Conservation (phyloP, 2,113 vertebrate species). For the Fregetta grallaria region DNA sequence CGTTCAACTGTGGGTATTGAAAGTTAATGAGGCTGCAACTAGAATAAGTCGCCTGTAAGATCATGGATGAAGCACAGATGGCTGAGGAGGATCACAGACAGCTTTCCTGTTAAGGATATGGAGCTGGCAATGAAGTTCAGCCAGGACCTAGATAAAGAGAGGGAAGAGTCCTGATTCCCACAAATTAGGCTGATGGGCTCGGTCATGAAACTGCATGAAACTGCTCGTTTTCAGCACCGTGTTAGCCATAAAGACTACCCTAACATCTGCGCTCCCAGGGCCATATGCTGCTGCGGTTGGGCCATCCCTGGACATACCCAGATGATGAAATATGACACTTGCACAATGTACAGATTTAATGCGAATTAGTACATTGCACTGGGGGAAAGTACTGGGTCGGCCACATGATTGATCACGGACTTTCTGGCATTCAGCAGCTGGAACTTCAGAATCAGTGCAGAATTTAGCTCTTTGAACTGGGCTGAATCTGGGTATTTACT, state of each 20-base stretch:
- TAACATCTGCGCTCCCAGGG: too few relatives aligned
- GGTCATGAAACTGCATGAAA: background rate
- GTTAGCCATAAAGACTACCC: rapidly evolving
- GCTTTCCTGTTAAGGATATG: background rate
- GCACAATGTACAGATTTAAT: background rate
- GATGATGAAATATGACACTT: background rate
- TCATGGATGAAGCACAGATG: background rate
- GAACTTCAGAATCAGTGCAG: background rate
- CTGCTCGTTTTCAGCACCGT: background rate
- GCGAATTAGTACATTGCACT: rapidly evolving
- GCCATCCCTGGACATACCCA: background rate
- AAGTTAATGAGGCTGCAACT: background rate
- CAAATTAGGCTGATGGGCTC: background rate
- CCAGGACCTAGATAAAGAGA: background rate
- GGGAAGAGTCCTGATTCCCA: background rate
- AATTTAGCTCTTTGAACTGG: background rate
- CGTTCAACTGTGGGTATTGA: background rate
- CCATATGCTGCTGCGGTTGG: rapidly evolving
- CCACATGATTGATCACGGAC: background rate
- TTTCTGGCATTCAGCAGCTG: background rate
- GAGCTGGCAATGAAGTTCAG: background rate
- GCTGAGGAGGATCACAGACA: background rate
- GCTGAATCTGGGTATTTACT: background rate
- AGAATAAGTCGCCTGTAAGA: background rate
- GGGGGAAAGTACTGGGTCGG: background rate